Percentiles rank a stretch among this genome's conserved stretches.
These are phyloP conservation scores for Grammomys surdaster DNA, from an alignment of 2,113 vertebrate species.

Conservation along the genomic window DNA sequence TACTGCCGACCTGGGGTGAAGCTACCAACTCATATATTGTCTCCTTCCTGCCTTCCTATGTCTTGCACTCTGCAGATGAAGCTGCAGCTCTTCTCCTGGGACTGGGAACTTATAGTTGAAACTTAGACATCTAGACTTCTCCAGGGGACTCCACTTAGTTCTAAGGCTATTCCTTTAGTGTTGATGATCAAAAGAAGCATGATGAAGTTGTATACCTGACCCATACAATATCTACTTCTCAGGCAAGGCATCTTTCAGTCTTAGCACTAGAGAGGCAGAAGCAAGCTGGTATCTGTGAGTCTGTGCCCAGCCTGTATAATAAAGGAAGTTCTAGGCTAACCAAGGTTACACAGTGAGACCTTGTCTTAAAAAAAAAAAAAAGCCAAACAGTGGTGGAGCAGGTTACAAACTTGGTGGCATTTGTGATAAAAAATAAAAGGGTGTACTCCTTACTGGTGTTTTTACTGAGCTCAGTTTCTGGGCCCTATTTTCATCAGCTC, in stretches of 20 bases:
- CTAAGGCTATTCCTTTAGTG: not conserved
- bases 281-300: not conserved
- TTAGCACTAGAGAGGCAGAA: not conserved
- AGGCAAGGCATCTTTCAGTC: not conserved
- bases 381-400: not conserved
- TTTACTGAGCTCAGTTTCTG: not conserved
- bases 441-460: not conserved
- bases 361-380: not conserved
- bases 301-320: not conserved
- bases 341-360: not conserved
- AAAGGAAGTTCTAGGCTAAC: not conserved
- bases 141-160: not conserved
- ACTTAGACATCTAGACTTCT: not conserved
- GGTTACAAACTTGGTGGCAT: not conserved
- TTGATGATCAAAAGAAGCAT: not conserved
- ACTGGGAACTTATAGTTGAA: not conserved
- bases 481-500: not conserved
- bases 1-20: not conserved
- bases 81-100: too few species aligned
- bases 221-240: not conserved
- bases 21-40: too few species aligned
- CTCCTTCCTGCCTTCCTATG: not conserved
- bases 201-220: not conserved
- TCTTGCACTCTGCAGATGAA: too few species aligned
- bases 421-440: not conserved